Conservation (phyloP, 2,113 vertebrate species). For the Phasianus colchicus region DNA sequence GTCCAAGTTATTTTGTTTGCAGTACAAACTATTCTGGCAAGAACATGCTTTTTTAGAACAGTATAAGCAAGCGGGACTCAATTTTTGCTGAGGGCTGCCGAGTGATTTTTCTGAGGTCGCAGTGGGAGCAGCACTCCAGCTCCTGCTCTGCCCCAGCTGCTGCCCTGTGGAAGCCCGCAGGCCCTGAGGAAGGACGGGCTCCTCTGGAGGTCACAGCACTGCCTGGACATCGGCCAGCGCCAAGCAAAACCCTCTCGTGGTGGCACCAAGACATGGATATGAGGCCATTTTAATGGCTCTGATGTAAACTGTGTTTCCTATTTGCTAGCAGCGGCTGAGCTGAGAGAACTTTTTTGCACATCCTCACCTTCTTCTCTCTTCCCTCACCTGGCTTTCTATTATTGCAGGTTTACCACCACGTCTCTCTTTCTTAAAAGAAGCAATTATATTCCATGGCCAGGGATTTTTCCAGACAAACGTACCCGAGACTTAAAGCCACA, state of each 20-base stretch:
- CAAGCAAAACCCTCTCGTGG: background rate
- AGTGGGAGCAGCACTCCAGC: background rate
- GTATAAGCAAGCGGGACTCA: background rate
- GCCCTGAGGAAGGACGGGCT: background rate
- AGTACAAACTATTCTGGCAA: conserved; percentile 3
- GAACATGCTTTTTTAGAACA: background rate
- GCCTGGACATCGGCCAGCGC: background rate
- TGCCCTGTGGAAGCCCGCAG: background rate
- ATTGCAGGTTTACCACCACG: background rate
- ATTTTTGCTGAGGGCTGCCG: background rate
- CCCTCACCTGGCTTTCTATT: accelerated
- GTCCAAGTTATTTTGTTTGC: conserved; percentile 17
- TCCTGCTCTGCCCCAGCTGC: background rate
- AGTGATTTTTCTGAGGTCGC: conserved; percentile 15
- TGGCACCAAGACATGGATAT: accelerated
- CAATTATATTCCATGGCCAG: background rate
- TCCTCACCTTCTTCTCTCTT: background rate
- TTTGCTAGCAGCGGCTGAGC: accelerated
- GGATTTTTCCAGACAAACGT: accelerated
- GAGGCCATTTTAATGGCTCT: accelerated
- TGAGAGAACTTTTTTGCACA: background rate
- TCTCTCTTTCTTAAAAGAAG: background rate
- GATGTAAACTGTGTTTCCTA: background rate
- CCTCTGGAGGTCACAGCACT: background rate
- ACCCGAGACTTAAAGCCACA: background rate